These are phyloP conservation scores for Acromyrmex charruanus DNA, from an alignment of 1,140 invertebrate genomes.

Conservation along the genomic window DNA sequence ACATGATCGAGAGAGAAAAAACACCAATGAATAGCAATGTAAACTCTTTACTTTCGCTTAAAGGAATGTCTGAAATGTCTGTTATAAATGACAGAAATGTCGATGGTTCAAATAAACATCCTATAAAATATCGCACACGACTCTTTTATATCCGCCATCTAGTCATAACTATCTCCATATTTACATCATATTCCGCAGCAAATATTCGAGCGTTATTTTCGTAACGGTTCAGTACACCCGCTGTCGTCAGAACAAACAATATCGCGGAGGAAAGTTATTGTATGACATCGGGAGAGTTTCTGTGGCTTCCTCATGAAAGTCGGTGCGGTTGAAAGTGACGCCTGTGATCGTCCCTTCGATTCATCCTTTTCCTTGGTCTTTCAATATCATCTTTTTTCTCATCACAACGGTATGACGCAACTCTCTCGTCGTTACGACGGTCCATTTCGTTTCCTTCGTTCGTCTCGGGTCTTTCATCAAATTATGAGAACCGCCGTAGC, in stretches of 20 bases:
- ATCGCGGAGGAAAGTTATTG: slow-evolving; percentile 49
- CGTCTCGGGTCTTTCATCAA: slow-evolving; percentile 36
- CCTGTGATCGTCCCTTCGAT: slow-evolving; percentile 78
- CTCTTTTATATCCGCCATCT: slow-evolving; percentile 33
- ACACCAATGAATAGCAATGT: neutral
- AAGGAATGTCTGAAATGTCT: neutral
- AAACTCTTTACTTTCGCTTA: slow-evolving; percentile 12
- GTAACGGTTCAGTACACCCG: slow-evolving; percentile 16
- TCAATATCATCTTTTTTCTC: slow-evolving; percentile 45
- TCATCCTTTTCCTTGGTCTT: slow-evolving; percentile 74
- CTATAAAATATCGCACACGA: slow-evolving; percentile 16
- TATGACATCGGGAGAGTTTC: slow-evolving; percentile 55
- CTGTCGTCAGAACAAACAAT: slow-evolving; percentile 49
- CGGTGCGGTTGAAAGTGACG: slow-evolving; percentile 53
- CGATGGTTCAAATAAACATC: slow-evolving; percentile 35
- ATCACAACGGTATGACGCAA: slow-evolving; percentile 37
- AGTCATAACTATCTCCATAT: slow-evolving; percentile 35
- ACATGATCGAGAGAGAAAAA: neutral
- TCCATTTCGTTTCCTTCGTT: slow-evolving; percentile 43
- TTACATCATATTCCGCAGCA: slow-evolving; percentile 41
- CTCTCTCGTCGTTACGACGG: slow-evolving; percentile 29
- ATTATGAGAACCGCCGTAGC: slow-evolving; percentile 28
- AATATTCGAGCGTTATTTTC: slow-evolving; percentile 47
- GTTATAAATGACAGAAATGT: slow-evolving; percentile 28
- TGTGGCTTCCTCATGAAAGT: slow-evolving; percentile 71